Evolutionary conservation across 2,113 vertebrate species (phyloP).

Genomic region (Bufo gargarizans): DNA sequence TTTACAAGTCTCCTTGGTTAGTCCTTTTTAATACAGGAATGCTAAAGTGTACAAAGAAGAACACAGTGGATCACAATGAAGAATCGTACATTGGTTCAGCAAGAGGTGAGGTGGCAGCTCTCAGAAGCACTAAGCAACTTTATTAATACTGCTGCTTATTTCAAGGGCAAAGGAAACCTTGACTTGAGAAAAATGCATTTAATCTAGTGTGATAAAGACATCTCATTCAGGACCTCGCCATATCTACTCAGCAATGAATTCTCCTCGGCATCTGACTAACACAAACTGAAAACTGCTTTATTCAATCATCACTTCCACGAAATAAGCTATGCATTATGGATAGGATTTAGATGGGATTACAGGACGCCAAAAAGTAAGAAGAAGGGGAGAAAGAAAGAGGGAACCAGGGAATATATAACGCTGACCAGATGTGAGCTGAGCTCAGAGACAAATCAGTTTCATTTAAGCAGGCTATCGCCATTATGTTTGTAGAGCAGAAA

Average conservation of each 20-base stretch:
- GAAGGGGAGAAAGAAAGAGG: not conserved
- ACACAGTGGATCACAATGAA: not conserved
- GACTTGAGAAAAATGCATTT: conserved; percentile 47
- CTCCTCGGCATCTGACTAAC: conserved; percentile 40
- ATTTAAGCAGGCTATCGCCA: conserved; percentile 13
- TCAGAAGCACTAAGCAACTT: conserved; percentile 11
- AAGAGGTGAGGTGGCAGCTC: conserved; percentile 25
- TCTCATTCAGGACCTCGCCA: conserved; percentile 43
- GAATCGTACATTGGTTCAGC: not conserved
- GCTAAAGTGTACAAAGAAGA: not conserved
- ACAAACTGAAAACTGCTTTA: conserved; percentile 50
- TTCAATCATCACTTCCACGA: conserved; percentile 46
- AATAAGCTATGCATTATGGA: conserved; percentile 56
- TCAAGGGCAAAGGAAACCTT: conserved; percentile 36
- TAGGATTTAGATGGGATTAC: conserved; percentile 39
- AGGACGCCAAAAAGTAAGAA: conserved; percentile 1
- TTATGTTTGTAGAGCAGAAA: conserved; percentile 37
- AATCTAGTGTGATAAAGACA: conserved; percentile 48
- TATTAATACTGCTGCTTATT: conserved; percentile 55
- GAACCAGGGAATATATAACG: conserved; percentile 37
- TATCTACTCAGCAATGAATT: conserved; percentile 51
- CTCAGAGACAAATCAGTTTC: conserved; percentile 27
- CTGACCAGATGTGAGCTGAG: conserved; percentile 13
- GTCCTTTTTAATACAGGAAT: not conserved
- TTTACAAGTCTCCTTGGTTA: not conserved